A percentile compares a stretch with the other conserved stretches of the same genome.
phyloP scores from a whole-genome alignment of 2,113 vertebrate species.

The human region DNA sequence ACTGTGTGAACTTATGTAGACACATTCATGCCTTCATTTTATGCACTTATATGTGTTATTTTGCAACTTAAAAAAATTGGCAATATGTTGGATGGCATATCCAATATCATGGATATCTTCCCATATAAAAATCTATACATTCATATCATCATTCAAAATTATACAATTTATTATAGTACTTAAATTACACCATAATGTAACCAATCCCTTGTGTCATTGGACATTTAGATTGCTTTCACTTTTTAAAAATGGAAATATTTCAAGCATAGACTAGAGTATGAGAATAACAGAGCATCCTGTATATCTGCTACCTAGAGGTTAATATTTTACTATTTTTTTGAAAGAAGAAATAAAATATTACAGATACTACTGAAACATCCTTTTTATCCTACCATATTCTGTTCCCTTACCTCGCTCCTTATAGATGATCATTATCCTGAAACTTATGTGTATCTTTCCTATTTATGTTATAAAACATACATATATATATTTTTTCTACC shows the following conservation, averaged over 20 bases:
- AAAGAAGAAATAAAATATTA: neutral
- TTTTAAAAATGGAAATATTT: neutral
- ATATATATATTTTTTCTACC: neutral
- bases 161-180: neutral
- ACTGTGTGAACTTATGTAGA: neutral
- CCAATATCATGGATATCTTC: neutral
- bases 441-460: neutral
- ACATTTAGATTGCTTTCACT: neutral
- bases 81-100: neutral
- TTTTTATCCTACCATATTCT: neutral
- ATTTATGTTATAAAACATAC: neutral
- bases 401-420: neutral
- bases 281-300: neutral
- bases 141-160: neutral
- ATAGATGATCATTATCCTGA: neutral
- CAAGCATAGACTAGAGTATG: neutral
- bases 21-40: neutral
- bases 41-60: neutral
- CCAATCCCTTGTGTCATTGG: neutral
- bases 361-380: neutral
- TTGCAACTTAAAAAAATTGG: neutral
- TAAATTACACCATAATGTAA: neutral
- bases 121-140: neutral
- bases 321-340: neutral
- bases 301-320: neutral